Conservation (phyloP, 2,888 invertebrate genomes). For the Neoscelio sp. region DNA sequence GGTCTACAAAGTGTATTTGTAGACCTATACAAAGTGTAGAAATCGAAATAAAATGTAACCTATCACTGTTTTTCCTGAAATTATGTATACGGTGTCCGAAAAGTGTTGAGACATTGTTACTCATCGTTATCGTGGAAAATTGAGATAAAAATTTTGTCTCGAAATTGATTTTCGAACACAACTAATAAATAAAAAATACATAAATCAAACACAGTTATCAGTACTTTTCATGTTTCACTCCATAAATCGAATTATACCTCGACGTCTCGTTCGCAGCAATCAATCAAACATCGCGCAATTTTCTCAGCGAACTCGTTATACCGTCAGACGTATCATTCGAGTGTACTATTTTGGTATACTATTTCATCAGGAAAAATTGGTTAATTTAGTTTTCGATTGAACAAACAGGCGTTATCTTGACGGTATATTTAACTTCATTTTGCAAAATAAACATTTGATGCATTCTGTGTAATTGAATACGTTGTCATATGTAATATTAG, state of each 20-base stretch:
- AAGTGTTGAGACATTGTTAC: too few relatives aligned
- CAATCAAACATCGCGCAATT: conserved; percentile 55
- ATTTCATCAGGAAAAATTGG: conserved; percentile 57
- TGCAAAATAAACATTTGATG: conserved; percentile 51
- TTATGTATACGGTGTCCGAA: too few relatives aligned
- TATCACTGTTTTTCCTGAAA: too few relatives aligned
- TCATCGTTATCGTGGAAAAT: too few relatives aligned
- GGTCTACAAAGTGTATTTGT: too few relatives aligned
- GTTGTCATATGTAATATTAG: conserved; percentile 39
- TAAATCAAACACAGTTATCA: conserved; percentile 29
- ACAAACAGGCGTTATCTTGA: conserved; percentile 46
- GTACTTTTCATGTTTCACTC: conserved; percentile 6
- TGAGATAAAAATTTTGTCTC: too few relatives aligned
- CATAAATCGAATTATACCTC: conserved; percentile 31
- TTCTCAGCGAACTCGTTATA: conserved; percentile 49
- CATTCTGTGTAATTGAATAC: conserved; percentile 54
- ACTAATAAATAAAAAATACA: conserved; percentile 35
- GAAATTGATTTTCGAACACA: conserved; percentile 2
- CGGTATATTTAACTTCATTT: conserved; percentile 52
- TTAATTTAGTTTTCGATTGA: conserved; percentile 56
- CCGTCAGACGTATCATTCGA: conserved; percentile 47
- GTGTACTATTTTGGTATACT: conserved; percentile 39
- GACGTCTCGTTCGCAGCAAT: conserved; percentile 35
- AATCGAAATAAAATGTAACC: too few relatives aligned
- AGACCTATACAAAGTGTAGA: too few relatives aligned